Base-by-base conservation (phyloP, 2,888 invertebrate species). In the Plusia festucae region DNA sequence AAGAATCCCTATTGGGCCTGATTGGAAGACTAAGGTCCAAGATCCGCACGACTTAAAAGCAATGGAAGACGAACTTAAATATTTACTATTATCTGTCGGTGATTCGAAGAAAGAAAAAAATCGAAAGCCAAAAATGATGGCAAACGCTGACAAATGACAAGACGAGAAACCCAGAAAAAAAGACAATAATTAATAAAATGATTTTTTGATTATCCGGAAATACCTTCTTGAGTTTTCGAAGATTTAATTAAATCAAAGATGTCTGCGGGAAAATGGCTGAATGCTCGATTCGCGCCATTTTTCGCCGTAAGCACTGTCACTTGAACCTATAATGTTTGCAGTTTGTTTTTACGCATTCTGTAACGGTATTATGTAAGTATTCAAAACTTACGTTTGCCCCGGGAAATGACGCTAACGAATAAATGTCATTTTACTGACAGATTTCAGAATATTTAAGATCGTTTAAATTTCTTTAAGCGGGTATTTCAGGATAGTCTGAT, bases 41-140 rank as follows among this genome's bases (percentile, higher is more conserved):
- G 16, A 60, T n/a, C 65, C 68, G 13, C 0, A 2, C 0, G 6
- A 0, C 0, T 49, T 46, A 1, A 44, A 30, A 0, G 15, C 44
- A 1, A 51, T 71, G 2, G 40, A 66, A 9, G 49, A 32, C 0
- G 68, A 75, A 11, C 34, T 51, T 0, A 68, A 53, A 27, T 77
- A 80, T 60, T 68, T 77, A 8, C 46, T 74, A 8, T 32, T 77
- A 13, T 46, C 60, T 1, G 65, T 49, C n/a, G 20, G 44, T 0
- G 30, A 8, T 32, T 18, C 16, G n/a, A 18, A 18, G 22, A 2
- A 56, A 5, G 40, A 0, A 11, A 49, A 49, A 9, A 18, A 46
- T 5, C 20, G 27, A 24, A 20, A 58, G 15, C 6, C 51, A 16
- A 46, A 58, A 46, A 51, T 46, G 15, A 18, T 16, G 51, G 15